Percentiles rank a stretch among this genome's conserved stretches.
These are phyloP conservation scores for Coptotermes formosanus DNA, from an alignment of 1,140 invertebrate species.

Conservation along the genomic window DNA sequence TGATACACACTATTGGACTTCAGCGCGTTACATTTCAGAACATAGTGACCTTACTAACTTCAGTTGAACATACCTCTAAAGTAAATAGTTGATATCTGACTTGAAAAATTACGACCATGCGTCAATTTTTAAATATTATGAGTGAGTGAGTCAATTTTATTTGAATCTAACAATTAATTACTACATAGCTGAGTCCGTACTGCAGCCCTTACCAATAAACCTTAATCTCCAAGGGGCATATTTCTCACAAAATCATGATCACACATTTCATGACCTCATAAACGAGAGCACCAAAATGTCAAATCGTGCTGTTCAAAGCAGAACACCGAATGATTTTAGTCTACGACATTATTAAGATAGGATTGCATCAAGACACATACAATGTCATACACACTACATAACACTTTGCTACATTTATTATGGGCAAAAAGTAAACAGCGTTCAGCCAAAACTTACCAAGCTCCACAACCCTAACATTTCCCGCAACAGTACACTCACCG, in stretches of 20 bases:
- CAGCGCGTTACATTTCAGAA: no score
- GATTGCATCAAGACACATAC: background rate
- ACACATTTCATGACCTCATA: background rate
- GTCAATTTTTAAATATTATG: background rate
- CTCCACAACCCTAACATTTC: background rate
- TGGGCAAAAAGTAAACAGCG: background rate
- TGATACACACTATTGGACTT: no score
- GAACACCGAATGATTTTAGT: background rate
- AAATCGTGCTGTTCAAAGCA: background rate
- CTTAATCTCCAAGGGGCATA: background rate
- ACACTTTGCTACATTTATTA: background rate
- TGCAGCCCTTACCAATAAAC: no score
- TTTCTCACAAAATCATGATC: background rate
- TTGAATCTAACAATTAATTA: no score
- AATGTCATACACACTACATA: background rate
- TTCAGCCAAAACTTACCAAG: background rate
- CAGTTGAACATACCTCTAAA: no score
- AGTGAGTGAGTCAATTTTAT: background rate
- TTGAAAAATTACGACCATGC: no score
- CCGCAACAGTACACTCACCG: background rate
- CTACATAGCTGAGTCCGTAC: no score
- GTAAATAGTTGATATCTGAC: no score
- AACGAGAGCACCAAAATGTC: background rate
- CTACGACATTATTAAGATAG: background rate
- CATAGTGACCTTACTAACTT: no score